Evolutionary conservation across 2,113 vertebrate genomes (phyloP).

Genomic region (Pteronura brasiliensis): DNA sequence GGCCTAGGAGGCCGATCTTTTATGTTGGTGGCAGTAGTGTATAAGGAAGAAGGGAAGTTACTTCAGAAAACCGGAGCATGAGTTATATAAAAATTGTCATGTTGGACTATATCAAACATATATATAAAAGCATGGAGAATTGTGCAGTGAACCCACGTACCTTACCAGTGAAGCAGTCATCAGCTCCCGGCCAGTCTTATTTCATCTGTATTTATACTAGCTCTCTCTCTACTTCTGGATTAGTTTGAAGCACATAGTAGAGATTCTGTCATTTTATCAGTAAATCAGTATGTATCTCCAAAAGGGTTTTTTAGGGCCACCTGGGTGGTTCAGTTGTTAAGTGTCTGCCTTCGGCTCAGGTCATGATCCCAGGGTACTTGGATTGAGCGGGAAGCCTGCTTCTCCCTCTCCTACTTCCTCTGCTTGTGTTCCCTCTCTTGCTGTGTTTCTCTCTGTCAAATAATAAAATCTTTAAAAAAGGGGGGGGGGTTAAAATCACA

Average conservation of each 20-base stretch:
- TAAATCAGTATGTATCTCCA: not conserved
- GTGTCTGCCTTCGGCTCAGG: not conserved
- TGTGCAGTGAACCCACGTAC: not conserved
- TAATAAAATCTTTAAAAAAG: no score
- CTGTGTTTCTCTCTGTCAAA: no score
- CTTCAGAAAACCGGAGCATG: slow-evolving; percentile 17
- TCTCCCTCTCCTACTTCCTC: not conserved
- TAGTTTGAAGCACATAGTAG: slow-evolving; percentile 33
- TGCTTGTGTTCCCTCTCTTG: no score
- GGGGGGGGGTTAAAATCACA: no score
- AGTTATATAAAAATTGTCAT: slow-evolving; percentile 48
- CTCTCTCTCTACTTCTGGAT: not conserved
- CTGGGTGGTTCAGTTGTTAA: not conserved
- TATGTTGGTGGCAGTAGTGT: not conserved
- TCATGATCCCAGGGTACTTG: not conserved
- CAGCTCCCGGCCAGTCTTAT: not conserved
- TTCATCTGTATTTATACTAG: not conserved
- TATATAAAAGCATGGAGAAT: not conserved
- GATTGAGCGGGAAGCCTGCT: not conserved
- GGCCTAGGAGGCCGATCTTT: not conserved
- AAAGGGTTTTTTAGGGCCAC: not conserved
- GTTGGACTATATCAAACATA: not conserved
- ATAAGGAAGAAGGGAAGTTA: slow-evolving; percentile 32
- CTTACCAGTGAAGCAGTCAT: not conserved
- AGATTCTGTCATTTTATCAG: not conserved